phyloP scores from a whole-genome alignment of 2,113 vertebrate species.

The Prionailurus viverrinus region DNA sequence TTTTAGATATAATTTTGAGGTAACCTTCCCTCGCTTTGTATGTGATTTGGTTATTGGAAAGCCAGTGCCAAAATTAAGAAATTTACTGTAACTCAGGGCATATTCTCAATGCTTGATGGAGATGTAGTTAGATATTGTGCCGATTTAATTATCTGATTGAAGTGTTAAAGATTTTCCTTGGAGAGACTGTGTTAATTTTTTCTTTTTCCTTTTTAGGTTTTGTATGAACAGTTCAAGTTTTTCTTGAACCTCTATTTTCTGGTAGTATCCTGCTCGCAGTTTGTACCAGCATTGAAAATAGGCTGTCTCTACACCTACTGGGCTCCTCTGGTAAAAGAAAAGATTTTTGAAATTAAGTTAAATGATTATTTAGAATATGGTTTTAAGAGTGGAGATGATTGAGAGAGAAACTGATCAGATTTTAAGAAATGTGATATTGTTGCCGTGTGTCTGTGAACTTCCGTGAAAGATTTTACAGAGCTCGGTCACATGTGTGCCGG shows the following conservation, averaged over 20 bases:
- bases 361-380: constrained; percentile 17
- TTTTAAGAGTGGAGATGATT: constrained; percentile 3
- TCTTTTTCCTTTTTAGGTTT: constrained; percentile 91
- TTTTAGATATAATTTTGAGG: not conserved
- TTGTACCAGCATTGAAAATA: constrained; percentile 96
- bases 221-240: constrained; percentile 99
- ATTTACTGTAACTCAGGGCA: not conserved
- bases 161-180: constrained; percentile 10
- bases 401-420: not conserved
- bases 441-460: not conserved
- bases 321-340: constrained; percentile 96
- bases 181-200: constrained; percentile 64
- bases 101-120: not conserved
- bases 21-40: not conserved
- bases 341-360: constrained; percentile 60
- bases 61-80: not conserved
- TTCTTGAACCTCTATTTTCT: constrained; percentile 99
- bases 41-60: not conserved
- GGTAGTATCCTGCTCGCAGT: constrained; percentile 98
- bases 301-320: constrained; percentile 99
- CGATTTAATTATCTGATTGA: constrained; percentile 9
- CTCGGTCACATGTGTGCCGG: not conserved
- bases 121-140: constrained; percentile 1
- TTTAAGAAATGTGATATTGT: not conserved
- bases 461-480: not conserved